Percentiles rank a stretch among this genome's conserved stretches.
Conservation (phyloP, 2,888 invertebrate genomes). For the Lithophane semibrunnea region DNA sequence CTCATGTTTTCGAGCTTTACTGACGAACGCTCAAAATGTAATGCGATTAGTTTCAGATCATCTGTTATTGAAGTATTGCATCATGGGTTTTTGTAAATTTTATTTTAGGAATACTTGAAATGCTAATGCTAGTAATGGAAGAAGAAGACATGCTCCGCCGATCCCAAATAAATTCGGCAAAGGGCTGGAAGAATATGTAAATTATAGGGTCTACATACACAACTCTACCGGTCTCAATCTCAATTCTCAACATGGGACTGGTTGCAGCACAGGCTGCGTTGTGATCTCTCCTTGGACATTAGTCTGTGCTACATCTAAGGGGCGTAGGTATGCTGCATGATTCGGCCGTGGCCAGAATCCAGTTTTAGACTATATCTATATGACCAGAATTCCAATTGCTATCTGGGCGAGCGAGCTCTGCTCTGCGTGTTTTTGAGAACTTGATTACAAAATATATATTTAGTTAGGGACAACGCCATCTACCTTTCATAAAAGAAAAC, state of each 20-base stretch:
- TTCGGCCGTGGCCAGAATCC: not conserved
- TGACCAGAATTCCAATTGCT: not conserved
- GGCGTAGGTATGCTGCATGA: no score
- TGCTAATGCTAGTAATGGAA: not conserved
- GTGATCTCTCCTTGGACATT: not conserved
- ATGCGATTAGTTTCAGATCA: not conserved
- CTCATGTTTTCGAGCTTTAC: not conserved
- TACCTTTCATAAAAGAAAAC: not conserved
- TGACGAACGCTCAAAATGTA: not conserved
- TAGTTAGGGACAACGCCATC: slow-evolving; percentile 28
- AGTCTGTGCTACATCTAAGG: not conserved
- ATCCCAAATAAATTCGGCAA: not conserved
- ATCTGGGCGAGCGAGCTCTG: no score
- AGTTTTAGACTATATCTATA: not conserved
- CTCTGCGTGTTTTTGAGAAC: no score
- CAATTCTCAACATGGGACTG: not conserved
- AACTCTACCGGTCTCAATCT: not conserved
- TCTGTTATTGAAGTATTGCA: not conserved
- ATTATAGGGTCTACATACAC: not conserved
- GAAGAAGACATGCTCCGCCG: no score
- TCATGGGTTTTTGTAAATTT: not conserved
- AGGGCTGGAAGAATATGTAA: not conserved
- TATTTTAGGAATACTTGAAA: not conserved
- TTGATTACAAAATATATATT: no score
- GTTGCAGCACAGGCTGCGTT: no score